phyloP scores from a whole-genome alignment of 1,140 invertebrate genomes.

The Drosophila ohnishii region DNA sequence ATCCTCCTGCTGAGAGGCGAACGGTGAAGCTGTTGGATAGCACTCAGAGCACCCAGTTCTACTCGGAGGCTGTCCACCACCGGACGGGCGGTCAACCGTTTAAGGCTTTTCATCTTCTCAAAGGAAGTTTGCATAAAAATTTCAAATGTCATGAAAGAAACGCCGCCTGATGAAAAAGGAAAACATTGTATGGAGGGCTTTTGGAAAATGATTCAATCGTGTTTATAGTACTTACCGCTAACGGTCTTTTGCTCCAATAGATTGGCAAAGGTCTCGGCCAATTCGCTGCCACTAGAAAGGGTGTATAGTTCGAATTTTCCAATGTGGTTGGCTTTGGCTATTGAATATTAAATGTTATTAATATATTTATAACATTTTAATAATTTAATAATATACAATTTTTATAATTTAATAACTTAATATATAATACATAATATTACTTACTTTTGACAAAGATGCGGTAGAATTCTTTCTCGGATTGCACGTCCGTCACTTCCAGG shows the following conservation, averaged over 20 bases:
- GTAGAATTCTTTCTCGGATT: slow-evolving; percentile 21
- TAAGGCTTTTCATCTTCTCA: slow-evolving; percentile 35
- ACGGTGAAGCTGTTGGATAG: slow-evolving; percentile 83
- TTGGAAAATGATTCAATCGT: too few species aligned
- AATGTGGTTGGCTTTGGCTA: slow-evolving; percentile 20
- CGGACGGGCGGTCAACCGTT: slow-evolving; percentile 33
- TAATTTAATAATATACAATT: too few species aligned
- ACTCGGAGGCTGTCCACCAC: slow-evolving; percentile 69
- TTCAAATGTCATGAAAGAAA: slow-evolving; percentile 47
- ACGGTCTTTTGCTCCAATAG: slow-evolving; percentile 5
- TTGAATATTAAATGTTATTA: too few species aligned
- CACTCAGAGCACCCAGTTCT: slow-evolving; percentile 83
- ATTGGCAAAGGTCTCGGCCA: slow-evolving; percentile 57
- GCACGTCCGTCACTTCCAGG: slow-evolving; percentile 25
- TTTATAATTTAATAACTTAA: too few species aligned
- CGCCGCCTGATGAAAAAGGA: slow-evolving; percentile 11
- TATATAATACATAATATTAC: neutral
- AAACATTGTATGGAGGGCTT: neutral
- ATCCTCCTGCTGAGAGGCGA: slow-evolving; percentile 81
- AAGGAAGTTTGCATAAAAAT: slow-evolving; percentile 24
- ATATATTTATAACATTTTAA: too few species aligned
- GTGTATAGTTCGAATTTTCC: slow-evolving; percentile 57
- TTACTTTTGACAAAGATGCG: slow-evolving; percentile 55
- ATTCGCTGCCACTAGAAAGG: slow-evolving; percentile 17
- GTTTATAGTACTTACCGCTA: slow-evolving; percentile 25